phyloP scores from a whole-genome alignment of 2,888 invertebrate genomes.

The Euplagia quadripunctaria region DNA sequence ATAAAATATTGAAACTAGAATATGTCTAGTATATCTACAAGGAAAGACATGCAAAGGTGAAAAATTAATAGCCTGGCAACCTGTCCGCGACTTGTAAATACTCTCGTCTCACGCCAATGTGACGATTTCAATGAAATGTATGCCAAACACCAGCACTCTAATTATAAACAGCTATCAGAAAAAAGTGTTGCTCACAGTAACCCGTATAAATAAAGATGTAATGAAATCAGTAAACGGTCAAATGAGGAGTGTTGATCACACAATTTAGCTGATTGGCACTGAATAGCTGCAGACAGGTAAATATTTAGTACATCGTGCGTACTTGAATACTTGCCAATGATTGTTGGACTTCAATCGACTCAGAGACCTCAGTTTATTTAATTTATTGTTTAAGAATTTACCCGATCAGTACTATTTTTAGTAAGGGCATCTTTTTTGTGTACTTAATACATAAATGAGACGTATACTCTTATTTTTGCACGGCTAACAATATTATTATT shows the following conservation, averaged over 20 bases:
- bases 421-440: slow-evolving; percentile 57
- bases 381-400: slow-evolving; percentile 74
- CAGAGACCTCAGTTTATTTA: slow-evolving; percentile 73
- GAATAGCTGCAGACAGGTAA: slow-evolving; percentile 78
- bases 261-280: slow-evolving; percentile 66
- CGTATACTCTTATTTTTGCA: neutral
- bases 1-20: slow-evolving; percentile 27
- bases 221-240: slow-evolving; percentile 51
- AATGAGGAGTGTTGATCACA: slow-evolving; percentile 51
- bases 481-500: neutral
- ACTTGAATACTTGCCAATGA: slow-evolving; percentile 82
- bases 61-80: slow-evolving; percentile 59
- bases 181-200: slow-evolving; percentile 60
- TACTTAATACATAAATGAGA: slow-evolving; percentile 14
- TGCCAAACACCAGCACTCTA: slow-evolving; percentile 73
- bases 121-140: slow-evolving; percentile 73
- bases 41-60: slow-evolving; percentile 54
- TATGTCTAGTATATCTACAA: slow-evolving; percentile 34
- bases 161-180: slow-evolving; percentile 72
- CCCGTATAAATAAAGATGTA: slow-evolving; percentile 67
- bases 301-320: slow-evolving; percentile 79
- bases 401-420: slow-evolving; percentile 66
- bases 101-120: slow-evolving; percentile 62
- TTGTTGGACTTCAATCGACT: slow-evolving; percentile 80
- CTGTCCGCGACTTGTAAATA: slow-evolving; percentile 60